Percentiles rank a stretch among this genome's conserved stretches.
Evolutionary conservation across 2,113 vertebrate genomes (phyloP).

Genomic region (Seriola aureovittata): DNA sequence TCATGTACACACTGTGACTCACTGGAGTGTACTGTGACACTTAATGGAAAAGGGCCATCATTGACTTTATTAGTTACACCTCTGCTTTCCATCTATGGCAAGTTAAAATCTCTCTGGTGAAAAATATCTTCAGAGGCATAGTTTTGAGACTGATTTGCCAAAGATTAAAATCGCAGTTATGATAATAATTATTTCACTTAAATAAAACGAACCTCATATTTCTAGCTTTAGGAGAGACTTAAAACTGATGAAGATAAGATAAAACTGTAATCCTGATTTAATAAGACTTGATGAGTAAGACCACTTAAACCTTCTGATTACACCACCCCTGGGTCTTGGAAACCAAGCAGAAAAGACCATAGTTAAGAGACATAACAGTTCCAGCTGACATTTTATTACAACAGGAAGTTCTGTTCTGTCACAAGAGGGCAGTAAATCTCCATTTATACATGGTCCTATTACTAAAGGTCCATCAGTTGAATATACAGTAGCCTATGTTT

Average conservation of each 20-base stretch:
- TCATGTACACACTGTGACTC: background rate
- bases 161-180: background rate
- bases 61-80: background rate
- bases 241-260: background rate
- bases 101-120: background rate
- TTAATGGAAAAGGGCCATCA: background rate
- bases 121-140: background rate
- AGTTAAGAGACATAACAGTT: background rate
- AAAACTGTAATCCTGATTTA: background rate
- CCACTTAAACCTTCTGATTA: slow-evolving; percentile 14
- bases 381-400: background rate
- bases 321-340: background rate
- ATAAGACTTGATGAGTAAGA: background rate
- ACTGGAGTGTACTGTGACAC: background rate
- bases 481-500: background rate
- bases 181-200: background rate
- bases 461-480: background rate
- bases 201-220: background rate
- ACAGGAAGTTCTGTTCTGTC: slow-evolving; percentile 31
- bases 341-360: background rate
- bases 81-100: background rate
- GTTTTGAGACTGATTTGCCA: background rate
- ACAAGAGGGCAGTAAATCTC: slow-evolving; percentile 78
- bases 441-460: slow-evolving; percentile 2
- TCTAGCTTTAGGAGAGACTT: slow-evolving; percentile 2